These are phyloP conservation scores for Lomographa bimaculata DNA, from an alignment of 2,888 invertebrate genomes.

Conservation along the genomic window DNA sequence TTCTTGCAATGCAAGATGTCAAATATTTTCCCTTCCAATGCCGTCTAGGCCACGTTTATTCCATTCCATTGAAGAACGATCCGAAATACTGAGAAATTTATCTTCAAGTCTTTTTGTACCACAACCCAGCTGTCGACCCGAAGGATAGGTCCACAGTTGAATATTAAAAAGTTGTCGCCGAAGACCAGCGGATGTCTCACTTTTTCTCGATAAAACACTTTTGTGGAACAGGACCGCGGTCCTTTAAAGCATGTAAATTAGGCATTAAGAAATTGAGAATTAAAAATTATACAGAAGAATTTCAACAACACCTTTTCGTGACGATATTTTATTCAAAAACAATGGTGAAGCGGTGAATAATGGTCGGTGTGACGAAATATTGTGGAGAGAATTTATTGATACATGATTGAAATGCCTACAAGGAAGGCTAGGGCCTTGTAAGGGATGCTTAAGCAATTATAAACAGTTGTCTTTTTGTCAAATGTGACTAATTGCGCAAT, in stretches of 20 bases:
- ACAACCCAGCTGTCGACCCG: slow-evolving; percentile 15
- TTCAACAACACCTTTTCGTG: slow-evolving; percentile 27
- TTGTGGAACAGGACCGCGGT: slow-evolving; percentile 24
- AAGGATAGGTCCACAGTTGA: slow-evolving; percentile 14
- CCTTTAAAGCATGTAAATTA: no score
- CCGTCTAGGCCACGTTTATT: no score
- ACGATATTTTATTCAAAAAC: slow-evolving; percentile 42
- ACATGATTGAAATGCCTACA: slow-evolving; percentile 65
- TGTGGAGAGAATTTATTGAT: slow-evolving; percentile 57
- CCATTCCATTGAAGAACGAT: no score
- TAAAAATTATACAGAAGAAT: slow-evolving; percentile 17
- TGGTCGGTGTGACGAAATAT: slow-evolving; percentile 45
- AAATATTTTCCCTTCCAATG: no score
- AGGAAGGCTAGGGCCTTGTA: slow-evolving; percentile 44
- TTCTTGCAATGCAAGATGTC: no score
- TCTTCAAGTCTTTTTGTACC: not conserved
- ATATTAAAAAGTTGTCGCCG: slow-evolving; percentile 27
- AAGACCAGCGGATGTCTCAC: slow-evolving; percentile 24
- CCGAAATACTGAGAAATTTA: no score
- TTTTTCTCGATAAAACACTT: slow-evolving; percentile 26
- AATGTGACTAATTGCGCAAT: slow-evolving; percentile 46
- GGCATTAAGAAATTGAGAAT: slow-evolving; percentile 16
- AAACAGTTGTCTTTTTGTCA: slow-evolving; percentile 48
- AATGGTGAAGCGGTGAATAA: slow-evolving; percentile 44
- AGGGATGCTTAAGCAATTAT: slow-evolving; percentile 54